phyloP scores from a whole-genome alignment of 2,113 vertebrate genomes.

The Syngnathus floridae region DNA sequence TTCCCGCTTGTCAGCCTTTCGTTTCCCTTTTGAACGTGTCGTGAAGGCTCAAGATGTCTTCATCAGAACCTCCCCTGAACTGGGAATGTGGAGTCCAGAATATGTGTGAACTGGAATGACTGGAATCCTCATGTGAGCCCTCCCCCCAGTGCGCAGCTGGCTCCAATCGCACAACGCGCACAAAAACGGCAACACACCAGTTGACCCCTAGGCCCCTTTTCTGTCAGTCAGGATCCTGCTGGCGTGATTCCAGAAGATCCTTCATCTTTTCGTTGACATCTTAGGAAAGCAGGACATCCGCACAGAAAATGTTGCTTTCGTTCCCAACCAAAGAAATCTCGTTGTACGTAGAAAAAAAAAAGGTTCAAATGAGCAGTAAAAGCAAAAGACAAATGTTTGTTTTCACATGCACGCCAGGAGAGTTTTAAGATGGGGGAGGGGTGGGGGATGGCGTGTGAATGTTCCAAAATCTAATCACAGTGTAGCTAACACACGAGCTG shows the following conservation, averaged over 20 bases:
- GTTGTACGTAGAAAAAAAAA: background rate
- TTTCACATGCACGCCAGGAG: background rate
- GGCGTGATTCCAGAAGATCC: background rate
- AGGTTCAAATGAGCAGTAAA: background rate
- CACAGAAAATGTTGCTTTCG: too few species aligned
- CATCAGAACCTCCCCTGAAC: too few species aligned
- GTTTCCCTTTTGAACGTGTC: too few species aligned
- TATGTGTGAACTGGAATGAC: constrained; percentile 23
- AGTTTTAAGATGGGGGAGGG: background rate
- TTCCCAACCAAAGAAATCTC: too few species aligned
- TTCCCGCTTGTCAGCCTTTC: too few species aligned
- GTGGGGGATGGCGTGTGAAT: background rate
- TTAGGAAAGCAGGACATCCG: background rate
- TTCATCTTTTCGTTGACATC: background rate
- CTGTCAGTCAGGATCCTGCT: background rate
- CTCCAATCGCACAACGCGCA: constrained; percentile 1
- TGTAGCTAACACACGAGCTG: constrained; percentile 10
- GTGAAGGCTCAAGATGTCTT: too few species aligned
- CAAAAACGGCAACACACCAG: background rate
- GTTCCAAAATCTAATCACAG: constrained; percentile 14
- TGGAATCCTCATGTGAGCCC: constrained; percentile 13
- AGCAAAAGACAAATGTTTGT: background rate
- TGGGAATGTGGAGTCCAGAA: background rate
- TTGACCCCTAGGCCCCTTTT: background rate
- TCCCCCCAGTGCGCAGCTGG: constrained; percentile 8